phyloP scores from a whole-genome alignment of 2,888 invertebrate species.

The Hyalella azteca region DNA sequence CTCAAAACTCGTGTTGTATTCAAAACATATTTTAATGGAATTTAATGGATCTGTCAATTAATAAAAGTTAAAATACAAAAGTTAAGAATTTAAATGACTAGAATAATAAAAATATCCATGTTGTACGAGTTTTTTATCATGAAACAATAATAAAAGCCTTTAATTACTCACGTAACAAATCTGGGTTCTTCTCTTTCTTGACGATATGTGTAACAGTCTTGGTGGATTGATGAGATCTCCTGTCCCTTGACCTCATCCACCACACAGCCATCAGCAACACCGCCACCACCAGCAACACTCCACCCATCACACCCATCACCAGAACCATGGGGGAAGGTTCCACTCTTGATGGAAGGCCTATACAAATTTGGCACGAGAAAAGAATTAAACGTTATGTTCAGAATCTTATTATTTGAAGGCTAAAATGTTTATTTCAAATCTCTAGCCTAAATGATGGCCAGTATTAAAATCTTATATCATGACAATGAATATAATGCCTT shows the following conservation, averaged over 20 bases:
- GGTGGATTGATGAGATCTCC: background rate
- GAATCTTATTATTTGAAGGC: too few species aligned
- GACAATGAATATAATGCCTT: too few species aligned
- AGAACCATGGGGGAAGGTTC: slow-evolving; percentile 46
- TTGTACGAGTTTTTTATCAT: background rate
- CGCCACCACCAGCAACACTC: slow-evolving; percentile 47
- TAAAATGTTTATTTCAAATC: too few species aligned
- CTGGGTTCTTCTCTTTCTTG: slow-evolving; percentile 53
- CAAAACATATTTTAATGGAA: too few species aligned
- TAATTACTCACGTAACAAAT: slow-evolving; percentile 49
- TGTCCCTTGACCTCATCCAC: slow-evolving; percentile 41
- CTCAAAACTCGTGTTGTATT: too few species aligned
- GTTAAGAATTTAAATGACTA: too few species aligned
- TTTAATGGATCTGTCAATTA: too few species aligned
- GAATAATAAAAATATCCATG: background rate
- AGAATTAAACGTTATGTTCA: too few species aligned
- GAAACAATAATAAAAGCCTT: background rate
- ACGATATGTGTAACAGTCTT: slow-evolving; percentile 47
- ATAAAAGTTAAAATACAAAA: too few species aligned
- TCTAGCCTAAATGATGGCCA: too few species aligned
- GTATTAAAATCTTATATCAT: too few species aligned
- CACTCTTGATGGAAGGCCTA: slow-evolving; percentile 52
- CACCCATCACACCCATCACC: slow-evolving; percentile 46
- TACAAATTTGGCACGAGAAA: too few species aligned
- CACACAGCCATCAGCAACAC: slow-evolving; percentile 48